Conservation (phyloP, 2,113 vertebrate species). For the Brachypteracias leptosomus region DNA sequence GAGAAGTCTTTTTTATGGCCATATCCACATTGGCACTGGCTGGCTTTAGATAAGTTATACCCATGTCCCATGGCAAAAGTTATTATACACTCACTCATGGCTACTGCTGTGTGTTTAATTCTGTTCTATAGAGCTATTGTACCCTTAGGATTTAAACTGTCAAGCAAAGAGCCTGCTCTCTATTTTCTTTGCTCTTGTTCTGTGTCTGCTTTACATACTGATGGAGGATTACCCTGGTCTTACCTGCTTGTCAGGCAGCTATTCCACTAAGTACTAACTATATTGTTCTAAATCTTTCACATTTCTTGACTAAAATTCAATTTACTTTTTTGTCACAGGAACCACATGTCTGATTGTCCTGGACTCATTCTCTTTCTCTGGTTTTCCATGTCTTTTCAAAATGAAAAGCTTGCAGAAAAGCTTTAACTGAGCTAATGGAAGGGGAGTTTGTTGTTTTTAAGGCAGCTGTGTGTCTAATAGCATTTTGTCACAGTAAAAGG, state of each 20-base stretch:
- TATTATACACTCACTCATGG: neutral
- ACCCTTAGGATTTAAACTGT: constrained; percentile 67
- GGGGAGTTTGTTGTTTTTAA: constrained; percentile 42
- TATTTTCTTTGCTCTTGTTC: constrained; percentile 67
- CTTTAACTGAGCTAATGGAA: constrained; percentile 50
- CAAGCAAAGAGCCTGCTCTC: constrained; percentile 51
- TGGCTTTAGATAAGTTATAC: neutral
- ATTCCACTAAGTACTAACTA: constrained; percentile 63
- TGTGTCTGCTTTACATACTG: constrained; percentile 54
- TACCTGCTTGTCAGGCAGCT: constrained; percentile 67
- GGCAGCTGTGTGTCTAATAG: constrained; percentile 39
- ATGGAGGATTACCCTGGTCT: constrained; percentile 64
- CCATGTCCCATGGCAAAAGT: neutral
- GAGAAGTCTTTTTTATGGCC: neutral
- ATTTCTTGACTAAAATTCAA: constrained; percentile 63
- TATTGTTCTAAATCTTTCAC: constrained; percentile 69
- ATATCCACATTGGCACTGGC: neutral
- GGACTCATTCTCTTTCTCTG: constrained; percentile 17
- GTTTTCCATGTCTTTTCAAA: constrained; percentile 49
- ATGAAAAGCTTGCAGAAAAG: constrained; percentile 41
- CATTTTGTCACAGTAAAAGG: constrained; percentile 34
- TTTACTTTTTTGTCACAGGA: constrained; percentile 52
- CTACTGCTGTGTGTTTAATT: neutral
- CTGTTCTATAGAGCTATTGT: constrained; percentile 20
- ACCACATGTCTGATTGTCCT: constrained; percentile 22